phyloP scores from a whole-genome alignment of 2,888 invertebrate species.

The Ecdyonurus torrentis region DNA sequence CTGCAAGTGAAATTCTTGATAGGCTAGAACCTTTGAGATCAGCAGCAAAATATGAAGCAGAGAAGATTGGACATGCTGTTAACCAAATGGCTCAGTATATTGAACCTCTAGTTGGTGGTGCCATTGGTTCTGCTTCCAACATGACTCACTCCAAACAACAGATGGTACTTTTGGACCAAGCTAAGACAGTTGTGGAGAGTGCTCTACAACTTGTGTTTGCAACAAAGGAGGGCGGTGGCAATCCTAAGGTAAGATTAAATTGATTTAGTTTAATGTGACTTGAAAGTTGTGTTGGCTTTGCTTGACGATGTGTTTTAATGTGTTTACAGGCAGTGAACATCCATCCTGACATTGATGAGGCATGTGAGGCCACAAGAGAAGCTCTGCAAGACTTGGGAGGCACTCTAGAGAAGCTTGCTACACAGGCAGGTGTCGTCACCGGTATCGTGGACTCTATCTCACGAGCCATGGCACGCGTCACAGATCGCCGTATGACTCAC shows the following conservation, averaged over 20 bases:
- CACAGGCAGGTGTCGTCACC: slow-evolving; percentile 78
- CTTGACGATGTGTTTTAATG: neutral
- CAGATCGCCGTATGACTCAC: slow-evolving; percentile 47
- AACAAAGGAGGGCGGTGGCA: slow-evolving; percentile 81
- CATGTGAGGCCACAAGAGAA: slow-evolving; percentile 55
- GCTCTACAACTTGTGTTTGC: slow-evolving; percentile 68
- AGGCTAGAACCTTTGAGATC: slow-evolving; percentile 67
- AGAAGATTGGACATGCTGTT: slow-evolving; percentile 80
- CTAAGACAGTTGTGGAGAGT: slow-evolving; percentile 90
- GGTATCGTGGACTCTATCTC: slow-evolving; percentile 79
- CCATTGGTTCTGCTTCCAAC: slow-evolving; percentile 77
- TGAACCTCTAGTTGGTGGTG: slow-evolving; percentile 68
- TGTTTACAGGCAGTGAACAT: slow-evolving; percentile 46
- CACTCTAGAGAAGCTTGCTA: slow-evolving; percentile 64
- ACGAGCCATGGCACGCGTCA: slow-evolving; percentile 68
- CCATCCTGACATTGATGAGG: slow-evolving; percentile 73
- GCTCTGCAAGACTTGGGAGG: slow-evolving; percentile 65
- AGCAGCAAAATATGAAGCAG: slow-evolving; percentile 81
- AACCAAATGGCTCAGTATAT: slow-evolving; percentile 47
- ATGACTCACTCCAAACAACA: slow-evolving; percentile 79
- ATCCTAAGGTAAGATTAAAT: slow-evolving; percentile 67
- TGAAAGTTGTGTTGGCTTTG: neutral
- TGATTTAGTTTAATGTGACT: too few relatives aligned
- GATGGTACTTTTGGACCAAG: slow-evolving; percentile 71
- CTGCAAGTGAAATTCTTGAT: slow-evolving; percentile 64